These are phyloP conservation scores for Lytechinus variegatus DNA, from an alignment of 35 echinoderm and acorn worm species.

Conservation along the genomic window DNA sequence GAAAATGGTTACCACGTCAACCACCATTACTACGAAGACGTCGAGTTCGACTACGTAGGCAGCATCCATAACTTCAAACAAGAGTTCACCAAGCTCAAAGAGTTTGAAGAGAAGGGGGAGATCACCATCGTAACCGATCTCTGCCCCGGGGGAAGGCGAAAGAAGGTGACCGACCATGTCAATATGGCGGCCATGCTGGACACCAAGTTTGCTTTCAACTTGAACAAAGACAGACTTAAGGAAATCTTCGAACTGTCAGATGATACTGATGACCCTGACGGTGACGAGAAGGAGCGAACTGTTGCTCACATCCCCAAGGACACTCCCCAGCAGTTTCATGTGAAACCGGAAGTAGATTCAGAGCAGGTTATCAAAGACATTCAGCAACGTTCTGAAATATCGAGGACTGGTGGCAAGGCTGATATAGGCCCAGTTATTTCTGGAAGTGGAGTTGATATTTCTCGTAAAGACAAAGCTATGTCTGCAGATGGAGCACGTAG, in stretches of 20 bases:
- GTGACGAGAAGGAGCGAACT: not conserved
- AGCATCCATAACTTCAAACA: slow-evolving; percentile 50
- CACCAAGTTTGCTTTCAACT: not conserved
- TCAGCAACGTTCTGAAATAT: not conserved
- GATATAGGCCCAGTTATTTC: not conserved
- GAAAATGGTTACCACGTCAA: slow-evolving; percentile 28
- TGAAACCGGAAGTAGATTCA: not conserved
- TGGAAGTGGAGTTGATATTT: not conserved
- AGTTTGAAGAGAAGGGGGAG: slow-evolving; percentile 43
- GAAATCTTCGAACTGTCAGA: not conserved
- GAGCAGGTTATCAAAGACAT: not conserved
- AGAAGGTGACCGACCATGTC: not conserved
- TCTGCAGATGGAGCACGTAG: not conserved
- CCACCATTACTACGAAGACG: slow-evolving; percentile 76
- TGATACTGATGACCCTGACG: not conserved
- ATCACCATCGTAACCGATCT: slow-evolving; percentile 40
- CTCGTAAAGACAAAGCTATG: not conserved
- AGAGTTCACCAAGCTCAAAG: slow-evolving; percentile 59
- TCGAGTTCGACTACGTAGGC: slow-evolving; percentile 58
- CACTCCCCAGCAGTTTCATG: not conserved
- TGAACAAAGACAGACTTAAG: not conserved
- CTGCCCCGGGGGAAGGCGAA: not conserved
- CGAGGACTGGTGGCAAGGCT: not conserved
- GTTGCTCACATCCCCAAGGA: not conserved
- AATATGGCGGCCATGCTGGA: not conserved